Evolutionary conservation across 2,797 vertebrate genomes (phyloP), one percentile per base, ranked within the genome.

Genomic region (Chelmon rostratus): DNA sequence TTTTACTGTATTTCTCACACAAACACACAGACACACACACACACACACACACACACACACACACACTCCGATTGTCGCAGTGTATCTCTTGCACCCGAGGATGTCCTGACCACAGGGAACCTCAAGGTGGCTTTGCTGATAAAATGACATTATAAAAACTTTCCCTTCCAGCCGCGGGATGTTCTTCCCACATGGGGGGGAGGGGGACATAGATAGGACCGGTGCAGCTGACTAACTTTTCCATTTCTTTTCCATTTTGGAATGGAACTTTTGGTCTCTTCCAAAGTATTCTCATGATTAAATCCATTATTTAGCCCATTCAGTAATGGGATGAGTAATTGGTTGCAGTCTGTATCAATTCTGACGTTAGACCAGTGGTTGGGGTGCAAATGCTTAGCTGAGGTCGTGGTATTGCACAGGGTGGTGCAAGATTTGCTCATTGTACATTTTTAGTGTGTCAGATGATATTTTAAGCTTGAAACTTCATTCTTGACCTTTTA

Each of bases 41-140:
- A 18, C 18, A 31, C 52, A 54, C 49, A 44, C 23, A 44, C 40
- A 40, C 7, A 31, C n/a, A n/a, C n/a, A n/a, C n/a, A n/a, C n/a
- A n/a, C n/a, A n/a, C n/a, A n/a, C 18, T 31, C 42, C 8, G 0
- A 18, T 2, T 33, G 9, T 53, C 50, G 33, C 7, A 21, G 23
- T 42, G 8, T 58, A 44, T 53, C 49, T 40, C 68, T 42, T 40
- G 59, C 49, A 54, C 58, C 56, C n/a, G 11, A 67, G 44, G 54
- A 67, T 28, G 11, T 54, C 68, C 52, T 73, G 68, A 52, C 64
- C 63, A 28, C 50, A 35, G 69, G 75, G 68, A 61, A 66, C 25
- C 37, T 59, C 73, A 83, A 58, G 61, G 79, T 86, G 83, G 65
- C 62, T 46, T 18, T 16, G 33, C 70, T 76, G 88, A 89, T 90